Conservation (phyloP, 2,113 vertebrate genomes). For the Trogon melanurus region DNA sequence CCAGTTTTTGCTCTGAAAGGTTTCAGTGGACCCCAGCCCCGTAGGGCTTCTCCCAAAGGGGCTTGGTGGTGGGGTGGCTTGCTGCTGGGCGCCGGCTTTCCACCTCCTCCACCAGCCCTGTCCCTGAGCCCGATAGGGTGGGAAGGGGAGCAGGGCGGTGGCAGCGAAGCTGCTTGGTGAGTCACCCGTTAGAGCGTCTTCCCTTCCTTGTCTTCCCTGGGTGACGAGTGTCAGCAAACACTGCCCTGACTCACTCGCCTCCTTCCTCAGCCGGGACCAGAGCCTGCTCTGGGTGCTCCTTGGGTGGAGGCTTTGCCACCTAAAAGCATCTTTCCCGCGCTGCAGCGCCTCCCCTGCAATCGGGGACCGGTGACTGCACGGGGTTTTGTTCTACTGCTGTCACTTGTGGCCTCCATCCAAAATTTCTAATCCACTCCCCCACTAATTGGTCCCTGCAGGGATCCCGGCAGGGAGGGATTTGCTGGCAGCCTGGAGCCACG, state of each 20-base stretch:
- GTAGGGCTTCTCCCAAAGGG: too few relatives aligned
- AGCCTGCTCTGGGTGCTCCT: background rate
- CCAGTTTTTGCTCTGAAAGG: background rate
- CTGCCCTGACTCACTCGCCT: background rate
- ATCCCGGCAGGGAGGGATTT: background rate
- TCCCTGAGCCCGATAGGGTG: rapidly evolving
- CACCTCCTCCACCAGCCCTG: background rate
- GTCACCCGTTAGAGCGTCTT: background rate
- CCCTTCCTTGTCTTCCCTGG: background rate
- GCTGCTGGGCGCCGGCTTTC: background rate
- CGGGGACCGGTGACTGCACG: background rate
- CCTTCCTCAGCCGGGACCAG: background rate
- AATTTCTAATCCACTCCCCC: background rate
- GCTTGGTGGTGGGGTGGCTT: background rate
- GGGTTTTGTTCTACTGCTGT: background rate
- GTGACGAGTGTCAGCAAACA: background rate
- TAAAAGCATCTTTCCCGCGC: background rate
- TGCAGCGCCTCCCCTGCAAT: background rate
- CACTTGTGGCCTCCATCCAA: background rate
- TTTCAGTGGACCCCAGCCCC: background rate
- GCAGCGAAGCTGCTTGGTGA: background rate
- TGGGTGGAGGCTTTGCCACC: background rate
- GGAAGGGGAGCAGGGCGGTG: background rate
- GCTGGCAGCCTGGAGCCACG: background rate
- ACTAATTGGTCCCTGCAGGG: rapidly evolving